Evolutionary conservation across 2,888 invertebrate genomes (phyloP).

Genomic region (Sarcophaga caerulescens): DNA sequence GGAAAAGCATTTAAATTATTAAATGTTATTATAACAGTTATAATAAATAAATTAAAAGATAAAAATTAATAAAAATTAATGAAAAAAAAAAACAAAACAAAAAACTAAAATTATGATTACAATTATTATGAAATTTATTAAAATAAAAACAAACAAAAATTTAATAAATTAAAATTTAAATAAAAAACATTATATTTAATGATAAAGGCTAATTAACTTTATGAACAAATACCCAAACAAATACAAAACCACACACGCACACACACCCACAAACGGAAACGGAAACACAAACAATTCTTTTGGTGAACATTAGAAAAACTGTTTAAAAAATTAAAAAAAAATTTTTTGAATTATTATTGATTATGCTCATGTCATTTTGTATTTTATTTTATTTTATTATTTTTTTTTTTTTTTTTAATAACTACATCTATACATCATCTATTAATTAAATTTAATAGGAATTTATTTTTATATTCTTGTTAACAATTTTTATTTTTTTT

Average conservation of each 20-base stretch:
- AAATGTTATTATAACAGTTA: neutral
- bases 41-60: conserved; percentile 22
- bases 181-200: conserved; percentile 45
- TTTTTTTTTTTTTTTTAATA: too few species aligned
- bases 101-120: neutral
- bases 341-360: neutral
- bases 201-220: conserved; percentile 52
- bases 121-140: conserved; percentile 8
- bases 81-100: conserved; percentile 27
- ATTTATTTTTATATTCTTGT: too few species aligned
- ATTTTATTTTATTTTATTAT: too few species aligned
- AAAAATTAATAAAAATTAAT: conserved; percentile 25
- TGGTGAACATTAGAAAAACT: neutral
- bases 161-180: too few species aligned
- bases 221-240: conserved; percentile 34
- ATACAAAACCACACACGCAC: conserved; percentile 7
- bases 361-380: too few species aligned
- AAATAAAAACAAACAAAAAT: neutral
- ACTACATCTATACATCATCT: too few species aligned
- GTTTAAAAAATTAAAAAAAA: neutral
- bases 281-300: neutral
- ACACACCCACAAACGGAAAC: neutral
- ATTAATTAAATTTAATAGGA: too few species aligned
- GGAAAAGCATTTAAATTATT: conserved; percentile 2
- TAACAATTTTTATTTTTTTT: too few species aligned